These are phyloP conservation scores for Catharus bicknelli DNA, from an alignment of 2,113 vertebrate genomes.

Conservation along the genomic window DNA sequence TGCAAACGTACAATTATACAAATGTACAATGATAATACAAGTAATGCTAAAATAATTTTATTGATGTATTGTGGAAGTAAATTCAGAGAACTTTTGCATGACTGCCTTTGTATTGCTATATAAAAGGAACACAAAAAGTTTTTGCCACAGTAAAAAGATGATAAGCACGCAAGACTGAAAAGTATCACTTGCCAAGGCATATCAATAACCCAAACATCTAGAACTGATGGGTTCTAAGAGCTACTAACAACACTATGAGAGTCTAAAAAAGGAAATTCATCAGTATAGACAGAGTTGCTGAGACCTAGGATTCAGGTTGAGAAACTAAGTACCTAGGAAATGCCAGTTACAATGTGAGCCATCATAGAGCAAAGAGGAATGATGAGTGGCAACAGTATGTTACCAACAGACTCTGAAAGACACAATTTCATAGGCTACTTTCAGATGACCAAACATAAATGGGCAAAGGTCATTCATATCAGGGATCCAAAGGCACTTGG, in stretches of 20 bases:
- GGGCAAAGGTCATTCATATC: neutral
- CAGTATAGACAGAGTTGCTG: neutral
- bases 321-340: neutral
- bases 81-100: neutral
- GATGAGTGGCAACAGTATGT: neutral
- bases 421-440: neutral
- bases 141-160: neutral
- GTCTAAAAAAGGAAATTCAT: neutral
- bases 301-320: neutral
- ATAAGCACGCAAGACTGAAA: neutral
- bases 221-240: neutral
- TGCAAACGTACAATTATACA: neutral
- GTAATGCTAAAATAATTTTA: neutral
- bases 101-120: neutral
- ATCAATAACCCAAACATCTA: neutral
- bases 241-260: neutral
- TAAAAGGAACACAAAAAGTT: neutral
- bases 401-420: neutral
- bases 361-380: neutral
- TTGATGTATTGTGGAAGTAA: neutral
- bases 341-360: neutral
- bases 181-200: neutral
- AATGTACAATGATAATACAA: neutral
- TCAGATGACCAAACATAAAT: neutral
- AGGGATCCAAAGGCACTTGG: neutral